Base-by-base conservation (phyloP, 2,113 vertebrate species). In the Campylomormyrus tamandua region DNA sequence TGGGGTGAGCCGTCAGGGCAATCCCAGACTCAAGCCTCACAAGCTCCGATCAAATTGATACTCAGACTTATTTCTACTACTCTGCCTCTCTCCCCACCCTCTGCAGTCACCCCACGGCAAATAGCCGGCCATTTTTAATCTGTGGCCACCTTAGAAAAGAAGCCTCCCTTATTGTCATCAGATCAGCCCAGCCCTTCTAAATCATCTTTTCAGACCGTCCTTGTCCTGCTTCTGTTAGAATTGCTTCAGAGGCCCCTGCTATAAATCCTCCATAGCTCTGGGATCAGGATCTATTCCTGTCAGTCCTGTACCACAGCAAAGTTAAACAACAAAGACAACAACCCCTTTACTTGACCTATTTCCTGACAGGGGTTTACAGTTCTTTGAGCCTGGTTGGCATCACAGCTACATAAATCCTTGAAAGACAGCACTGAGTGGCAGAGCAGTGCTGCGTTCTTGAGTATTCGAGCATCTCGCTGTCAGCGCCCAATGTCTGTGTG, bases 161-260 rank as follows among this genome's bases (percentile, higher is more conserved):
- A n/a, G 27, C 85, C 45, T 3, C 11, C 85, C n/a, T 10, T 84
- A 52, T 42, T 53, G 13, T 53, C 39, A 87, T 56, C 50, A 52
- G 50, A 48, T 35, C n/a, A 87, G 85, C 50, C 27, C 49, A 31
- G 31, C 11, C 27, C 83, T 84, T 84, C 83, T 48, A 84, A 84
- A 84, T 84, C 46, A 42, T 80, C 74, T 84, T 42, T 46, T 24
- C 45, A 24, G 83, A 84, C 2, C 17, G 21, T 48, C 45, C 83
- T 84, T 84, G 83, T 84, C 83, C 46, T 87, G 84, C 49, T 87
- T 87, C 27, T 53, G 49, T 87, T 35, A 52, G 49, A 87, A 86
- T 31, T 27, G 27, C 84, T 86, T 42, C 24, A n/a, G 27, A 86
- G 17, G 42, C 83, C 10, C 83, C 74, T 42, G 7, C 74, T 42